Base-by-base conservation (phyloP, 1,140 invertebrate species). In the Lutraria rhynchaena region DNA sequence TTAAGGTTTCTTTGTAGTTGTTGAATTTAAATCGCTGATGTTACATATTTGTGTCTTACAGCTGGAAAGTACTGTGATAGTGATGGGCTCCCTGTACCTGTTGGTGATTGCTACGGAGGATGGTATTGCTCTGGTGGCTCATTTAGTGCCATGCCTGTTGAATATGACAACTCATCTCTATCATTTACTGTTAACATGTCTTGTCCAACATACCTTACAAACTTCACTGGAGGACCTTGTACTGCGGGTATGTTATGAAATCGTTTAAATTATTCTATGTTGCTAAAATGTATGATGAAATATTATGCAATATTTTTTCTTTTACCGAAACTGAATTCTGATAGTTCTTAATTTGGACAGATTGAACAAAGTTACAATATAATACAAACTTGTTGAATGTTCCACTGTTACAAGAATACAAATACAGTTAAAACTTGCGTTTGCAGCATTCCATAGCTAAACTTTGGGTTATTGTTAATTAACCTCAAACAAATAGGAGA, bases 71-170 rank as follows among this genome's bases (percentile, higher is more conserved):
- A 90, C 82, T 91, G 90, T 85, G 86, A 82, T 55, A 84, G 85
- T 5, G 85, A 85, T 57, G 91, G 89, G 19, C 78, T 90, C 57
- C 41, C 86, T 0, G 86, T 85, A 41, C 90, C 90, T 4, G 88
- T 86, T 22, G 89, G 86, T 46, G 75, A 85, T 74, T 91, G 90
- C 83, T 69, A 85, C 11, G 81, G 85, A 22, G 90, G 90, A 13
- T 91, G 89, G 89, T 91, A 86, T 82, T 91, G 90, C 65, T 83
- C 83, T 22, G 84, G 88, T n/a, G 90, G 90, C 4, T 87, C 91
- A n/a, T 91, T 74, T 61, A 80, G 83, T 29, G 60, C 83, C 41
- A 85, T 87, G 70, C 91, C 91, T 33, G 73, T 85, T 13, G 87
- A 88, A 15, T 76, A 82, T n/a, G 82, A 85, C 75, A 89, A 90